These are phyloP conservation scores for Leucopternis melanops DNA, from an alignment of 2,113 vertebrate species.

Conservation along the genomic window DNA sequence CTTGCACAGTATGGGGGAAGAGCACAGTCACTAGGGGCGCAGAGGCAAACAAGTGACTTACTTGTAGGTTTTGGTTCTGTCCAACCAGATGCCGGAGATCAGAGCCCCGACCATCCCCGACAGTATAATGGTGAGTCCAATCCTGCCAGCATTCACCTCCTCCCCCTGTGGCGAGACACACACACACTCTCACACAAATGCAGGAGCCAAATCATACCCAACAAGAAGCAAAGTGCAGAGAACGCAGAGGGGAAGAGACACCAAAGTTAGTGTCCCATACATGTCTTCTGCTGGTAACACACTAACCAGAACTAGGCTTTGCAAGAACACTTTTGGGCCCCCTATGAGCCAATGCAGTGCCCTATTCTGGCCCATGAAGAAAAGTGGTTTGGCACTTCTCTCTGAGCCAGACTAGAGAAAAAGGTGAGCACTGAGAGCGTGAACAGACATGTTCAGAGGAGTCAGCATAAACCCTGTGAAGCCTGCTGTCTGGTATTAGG, in stretches of 20 bases:
- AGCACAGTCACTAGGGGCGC: neutral
- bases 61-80: slow-evolving; percentile 96
- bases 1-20: neutral
- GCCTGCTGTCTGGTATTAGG: neutral
- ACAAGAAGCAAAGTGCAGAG: neutral
- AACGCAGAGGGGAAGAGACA: neutral
- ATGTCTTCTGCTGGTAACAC: neutral
- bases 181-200: slow-evolving; percentile 28
- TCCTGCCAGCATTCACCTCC: slow-evolving; percentile 94
- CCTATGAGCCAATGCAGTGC: neutral
- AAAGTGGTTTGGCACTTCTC: neutral
- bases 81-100: slow-evolving; percentile 92
- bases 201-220: neutral
- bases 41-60: slow-evolving; percentile 68
- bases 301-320: neutral
- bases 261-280: neutral
- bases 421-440: neutral
- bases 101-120: slow-evolving; percentile 89
- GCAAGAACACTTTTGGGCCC: neutral
- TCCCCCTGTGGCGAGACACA: slow-evolving; percentile 78
- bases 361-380: neutral
- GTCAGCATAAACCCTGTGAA: neutral
- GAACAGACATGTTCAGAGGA: neutral
- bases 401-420: neutral
- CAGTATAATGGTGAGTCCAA: slow-evolving; percentile 90